Base-by-base conservation (phyloP, 2,888 invertebrate species). In the Scaptomyza caliginosa region DNA sequence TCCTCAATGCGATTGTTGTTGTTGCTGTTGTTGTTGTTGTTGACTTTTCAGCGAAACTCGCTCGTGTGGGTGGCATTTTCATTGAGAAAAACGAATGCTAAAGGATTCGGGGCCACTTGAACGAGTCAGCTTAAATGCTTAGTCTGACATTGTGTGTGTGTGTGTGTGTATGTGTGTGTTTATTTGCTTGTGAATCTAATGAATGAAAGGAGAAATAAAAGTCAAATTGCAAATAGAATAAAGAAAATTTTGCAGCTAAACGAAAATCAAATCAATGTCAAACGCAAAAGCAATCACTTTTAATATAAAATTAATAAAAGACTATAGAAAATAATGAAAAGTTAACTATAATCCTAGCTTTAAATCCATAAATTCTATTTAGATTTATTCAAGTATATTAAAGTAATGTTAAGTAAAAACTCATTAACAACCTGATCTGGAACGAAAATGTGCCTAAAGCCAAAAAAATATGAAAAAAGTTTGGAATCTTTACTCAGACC, bases 171-270 rank as follows among this genome's bases (percentile, higher is more conserved):
- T 19, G 7, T 16, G 26, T 30, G 39, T 57, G 38, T 62, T n/a
- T 54, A 8, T 40, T 16, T 52, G 36, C 45, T 19, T 52, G 16
- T 49, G 19, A 39, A 45, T 42, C 21, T 43, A 36, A 54, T 73
- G 77, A 83, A 74, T 86, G 86, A 67, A 69, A 80, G 84, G 74
- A 77, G 80, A 86, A 83, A 77, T 83, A 86, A 86, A 81, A 83
- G 86, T 81, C 77, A 80, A 80, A 67, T 64, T 42, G 40, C 38
- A 38, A 70, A 67, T 68, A 32, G 42, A 17, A 8, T 19, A 36
- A 54, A 51, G 17, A n/a, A 28, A 38, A 17, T 23, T 16, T 34
- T 34, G 1, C 16, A 34, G 34, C 16, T 42, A 57, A 63, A 38
- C 51, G 51, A n/a, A 56, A 30, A 57, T 64, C 48, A 30, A 46